phyloP scores from a whole-genome alignment of 2,888 invertebrate species.

The Mycalesis mineus region DNA sequence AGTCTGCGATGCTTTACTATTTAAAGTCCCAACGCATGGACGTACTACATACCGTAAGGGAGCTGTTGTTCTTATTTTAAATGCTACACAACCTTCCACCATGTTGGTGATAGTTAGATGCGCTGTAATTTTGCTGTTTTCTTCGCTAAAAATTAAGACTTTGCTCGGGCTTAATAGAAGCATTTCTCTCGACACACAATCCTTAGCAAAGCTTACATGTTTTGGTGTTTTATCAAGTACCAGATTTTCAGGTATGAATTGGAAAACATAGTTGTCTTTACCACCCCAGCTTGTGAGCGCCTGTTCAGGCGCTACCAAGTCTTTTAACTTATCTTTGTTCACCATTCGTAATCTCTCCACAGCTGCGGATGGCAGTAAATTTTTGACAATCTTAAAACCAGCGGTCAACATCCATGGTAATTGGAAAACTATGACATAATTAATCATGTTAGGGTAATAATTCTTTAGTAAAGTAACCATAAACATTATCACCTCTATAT shows the following conservation, averaged over 20 bases:
- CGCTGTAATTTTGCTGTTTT: slow-evolving; percentile 79
- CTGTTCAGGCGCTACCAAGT: slow-evolving; percentile 84
- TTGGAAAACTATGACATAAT: slow-evolving; percentile 90
- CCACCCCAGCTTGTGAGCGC: slow-evolving; percentile 87
- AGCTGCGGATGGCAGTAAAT: slow-evolving; percentile 88
- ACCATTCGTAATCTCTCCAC: slow-evolving; percentile 89
- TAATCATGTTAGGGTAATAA: slow-evolving; percentile 89
- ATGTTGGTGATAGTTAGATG: slow-evolving; percentile 81
- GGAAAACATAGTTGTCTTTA: slow-evolving; percentile 81
- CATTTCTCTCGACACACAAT: slow-evolving; percentile 52
- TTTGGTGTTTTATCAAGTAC: slow-evolving; percentile 30
- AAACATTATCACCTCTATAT: slow-evolving; percentile 90
- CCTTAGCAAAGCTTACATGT: slow-evolving; percentile 27
- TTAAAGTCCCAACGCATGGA: slow-evolving; percentile 85
- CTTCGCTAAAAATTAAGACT: slow-evolving; percentile 80
- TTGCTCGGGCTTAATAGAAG: slow-evolving; percentile 79
- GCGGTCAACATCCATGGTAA: slow-evolving; percentile 94
- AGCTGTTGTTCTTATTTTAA: slow-evolving; percentile 92
- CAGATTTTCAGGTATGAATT: slow-evolving; percentile 79
- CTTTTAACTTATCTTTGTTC: slow-evolving; percentile 82
- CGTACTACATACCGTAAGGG: slow-evolving; percentile 93
- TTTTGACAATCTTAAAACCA: slow-evolving; percentile 90
- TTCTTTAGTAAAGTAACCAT: slow-evolving; percentile 88
- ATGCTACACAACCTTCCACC: slow-evolving; percentile 53
- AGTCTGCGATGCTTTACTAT: slow-evolving; percentile 75